A percentile compares a stretch with the other conserved stretches of the same genome.
Conservation (phyloP, 2,888 invertebrate species). For the Lottia gigantea region DNA sequence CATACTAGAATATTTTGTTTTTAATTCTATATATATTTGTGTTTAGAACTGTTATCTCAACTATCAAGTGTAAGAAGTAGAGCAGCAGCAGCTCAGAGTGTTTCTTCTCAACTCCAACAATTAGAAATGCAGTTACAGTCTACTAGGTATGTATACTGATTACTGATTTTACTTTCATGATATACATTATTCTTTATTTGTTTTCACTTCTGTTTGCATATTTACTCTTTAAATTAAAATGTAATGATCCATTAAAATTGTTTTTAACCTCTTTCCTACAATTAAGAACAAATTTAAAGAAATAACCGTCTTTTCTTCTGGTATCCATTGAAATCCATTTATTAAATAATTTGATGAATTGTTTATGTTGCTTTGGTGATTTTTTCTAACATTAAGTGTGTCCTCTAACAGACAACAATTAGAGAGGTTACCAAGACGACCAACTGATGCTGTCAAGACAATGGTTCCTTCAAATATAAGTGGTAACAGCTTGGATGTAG, state of each 20-base stretch:
- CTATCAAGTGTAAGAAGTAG: constrained; percentile 89
- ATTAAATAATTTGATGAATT: no score
- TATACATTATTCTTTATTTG: no score
- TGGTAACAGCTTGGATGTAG: constrained; percentile 25
- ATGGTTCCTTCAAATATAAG: constrained; percentile 56
- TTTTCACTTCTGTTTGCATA: no score
- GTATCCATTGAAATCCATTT: no score
- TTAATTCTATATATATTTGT: constrained; percentile 6
- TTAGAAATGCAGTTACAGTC: constrained; percentile 91
- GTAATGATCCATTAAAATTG: no score
- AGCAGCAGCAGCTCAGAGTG: constrained; percentile 65
- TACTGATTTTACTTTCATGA: no score
- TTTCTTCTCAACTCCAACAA: constrained; percentile 78
- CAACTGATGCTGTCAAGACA: constrained; percentile 75
- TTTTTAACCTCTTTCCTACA: no score
- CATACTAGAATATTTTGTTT: no score
- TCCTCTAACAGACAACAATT: constrained; percentile 79
- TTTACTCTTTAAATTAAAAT: no score
- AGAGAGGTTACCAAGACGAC: constrained; percentile 87
- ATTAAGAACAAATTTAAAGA: no score
- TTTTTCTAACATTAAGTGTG: constrained; percentile 11
- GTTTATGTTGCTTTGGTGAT: background rate
- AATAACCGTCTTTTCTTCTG: no score
- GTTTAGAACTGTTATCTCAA: constrained; percentile 88
- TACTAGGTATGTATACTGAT: constrained; percentile 75